phyloP scores from a whole-genome alignment of 2,888 invertebrate species.

The Sialis lutaria region DNA sequence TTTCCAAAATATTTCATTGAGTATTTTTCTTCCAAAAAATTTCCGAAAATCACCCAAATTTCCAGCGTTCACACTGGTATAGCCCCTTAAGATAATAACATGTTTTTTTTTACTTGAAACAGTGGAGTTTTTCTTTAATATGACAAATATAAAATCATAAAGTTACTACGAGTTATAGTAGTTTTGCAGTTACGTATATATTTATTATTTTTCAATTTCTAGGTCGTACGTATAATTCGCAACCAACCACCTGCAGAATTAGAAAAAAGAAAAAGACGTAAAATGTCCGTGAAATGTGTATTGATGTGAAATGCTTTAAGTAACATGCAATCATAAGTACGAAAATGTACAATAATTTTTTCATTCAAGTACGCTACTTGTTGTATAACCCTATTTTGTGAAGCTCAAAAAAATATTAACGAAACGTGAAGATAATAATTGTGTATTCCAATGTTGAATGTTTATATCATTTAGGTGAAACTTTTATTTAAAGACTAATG shows the following conservation, averaged over 20 bases:
- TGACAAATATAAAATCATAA: background rate
- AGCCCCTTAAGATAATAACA: too few relatives aligned
- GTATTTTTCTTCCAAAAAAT: too few relatives aligned
- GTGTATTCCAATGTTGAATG: too few relatives aligned
- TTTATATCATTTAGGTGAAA: too few relatives aligned
- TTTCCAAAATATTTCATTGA: too few relatives aligned
- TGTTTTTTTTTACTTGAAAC: background rate
- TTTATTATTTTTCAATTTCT: constrained; percentile 12
- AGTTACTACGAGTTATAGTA: background rate
- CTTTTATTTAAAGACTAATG: too few relatives aligned
- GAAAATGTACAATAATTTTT: background rate
- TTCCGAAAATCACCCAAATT: too few relatives aligned
- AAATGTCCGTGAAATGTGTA: constrained; percentile 29
- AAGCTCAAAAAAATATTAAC: too few relatives aligned
- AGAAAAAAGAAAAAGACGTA: constrained; percentile 43
- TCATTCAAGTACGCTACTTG: too few relatives aligned
- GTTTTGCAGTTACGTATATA: constrained; percentile 2
- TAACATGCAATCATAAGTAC: background rate
- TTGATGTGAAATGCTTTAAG: constrained; percentile 19
- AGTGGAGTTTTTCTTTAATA: background rate
- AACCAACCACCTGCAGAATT: constrained; percentile 54
- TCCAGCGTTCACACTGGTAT: too few relatives aligned
- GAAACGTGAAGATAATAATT: too few relatives aligned
- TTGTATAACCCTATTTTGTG: too few relatives aligned
- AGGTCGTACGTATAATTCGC: constrained; percentile 64